Base-by-base conservation (phyloP, 2,797 vertebrate species). In the Arrhamphus sclerolepis region DNA sequence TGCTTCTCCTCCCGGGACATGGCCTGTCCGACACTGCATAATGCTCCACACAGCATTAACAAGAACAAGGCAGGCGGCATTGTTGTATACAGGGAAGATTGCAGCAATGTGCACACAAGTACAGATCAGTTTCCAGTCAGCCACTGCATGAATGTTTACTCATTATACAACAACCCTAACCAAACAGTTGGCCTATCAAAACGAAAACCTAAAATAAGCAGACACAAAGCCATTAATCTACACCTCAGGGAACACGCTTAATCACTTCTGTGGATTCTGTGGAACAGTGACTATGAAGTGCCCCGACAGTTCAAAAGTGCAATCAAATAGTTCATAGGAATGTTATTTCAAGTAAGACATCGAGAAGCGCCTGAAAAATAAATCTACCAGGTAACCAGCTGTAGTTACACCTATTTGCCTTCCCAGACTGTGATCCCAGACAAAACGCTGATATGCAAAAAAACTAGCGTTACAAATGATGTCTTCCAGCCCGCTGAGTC, bases 1-100 rank as follows among this genome's bases (percentile, higher is more conserved):
- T 73, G 81, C 66, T 86, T 92, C 76, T 94, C 93, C 50, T 93
- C 91, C 52, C 64, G 69, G 17, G 80, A 66, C 91, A 94, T 94
- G 62, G 88, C 48, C 39, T 82, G 62, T 28, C 82, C 90, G 2
- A 80, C 78, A 46, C 72, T 56, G 52, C 75, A 83, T 1, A 78
- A 58, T 1, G 81, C 72, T 56, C 82, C 90, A 2, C 87, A 64
- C 38, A 93, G 72, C 79, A 88, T 62, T 52, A 87, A 46, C 39
- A 83, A 18, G 6, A 86, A 72, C 56, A 89, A 65, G 24, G 70
- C 70, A 39, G 70, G 69, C 1, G 78, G 57, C 85, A 92, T 92
- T 21, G 63, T 82, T 39, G 56, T 20, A 17, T 52, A 22, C 29
- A 22, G 63, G 31, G 13, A 42, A 70, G 66, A 69, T 72, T 17